A percentile compares a stretch with the other conserved stretches of the same genome.
These are phyloP conservation scores for Salarias fasciatus DNA, from an alignment of 2,797 vertebrate genomes.

Conservation along the genomic window DNA sequence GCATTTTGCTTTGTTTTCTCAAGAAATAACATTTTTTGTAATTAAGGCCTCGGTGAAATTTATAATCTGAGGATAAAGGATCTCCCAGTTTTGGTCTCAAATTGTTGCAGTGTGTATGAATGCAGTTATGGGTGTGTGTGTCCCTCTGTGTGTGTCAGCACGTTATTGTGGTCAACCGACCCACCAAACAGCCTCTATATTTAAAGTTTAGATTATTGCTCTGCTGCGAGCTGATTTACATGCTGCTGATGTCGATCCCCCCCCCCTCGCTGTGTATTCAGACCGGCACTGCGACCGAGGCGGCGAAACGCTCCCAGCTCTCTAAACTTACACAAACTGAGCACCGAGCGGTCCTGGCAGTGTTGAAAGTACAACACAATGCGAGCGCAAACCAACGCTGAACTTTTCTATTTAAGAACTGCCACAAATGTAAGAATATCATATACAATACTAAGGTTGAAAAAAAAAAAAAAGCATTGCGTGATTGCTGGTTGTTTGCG, in stretches of 20 bases:
- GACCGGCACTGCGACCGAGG: slow-evolving; percentile 3
- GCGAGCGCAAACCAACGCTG: slow-evolving; percentile 8
- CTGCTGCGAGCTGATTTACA: slow-evolving; percentile 58
- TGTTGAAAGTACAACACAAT: slow-evolving; percentile 19
- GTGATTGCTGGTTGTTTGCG: slow-evolving; percentile 40
- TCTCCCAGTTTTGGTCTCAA: neutral
- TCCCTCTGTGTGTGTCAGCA: slow-evolving; percentile 18
- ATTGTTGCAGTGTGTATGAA: neutral
- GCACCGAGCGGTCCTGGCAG: slow-evolving; percentile 24
- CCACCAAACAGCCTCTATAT: slow-evolving; percentile 39
- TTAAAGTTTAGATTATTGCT: slow-evolving; percentile 37
- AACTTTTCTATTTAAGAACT: neutral
- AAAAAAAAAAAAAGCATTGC: slow-evolving; percentile 21
- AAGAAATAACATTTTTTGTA: slow-evolving; percentile 8
- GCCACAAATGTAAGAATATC: neutral
- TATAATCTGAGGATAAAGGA: too few relatives aligned
- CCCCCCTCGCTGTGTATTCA: slow-evolving; percentile 38
- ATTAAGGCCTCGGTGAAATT: slow-evolving; percentile 11
- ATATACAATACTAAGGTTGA: neutral
- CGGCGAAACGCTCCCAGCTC: slow-evolving; percentile 37
- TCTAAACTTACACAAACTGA: slow-evolving; percentile 26
- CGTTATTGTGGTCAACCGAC: slow-evolving; percentile 38
- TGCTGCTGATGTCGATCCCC: slow-evolving; percentile 69
- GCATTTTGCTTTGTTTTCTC: neutral
- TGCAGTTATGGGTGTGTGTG: neutral